Conservation (phyloP, 2,113 vertebrate species). For the Rutilus rutilus region DNA sequence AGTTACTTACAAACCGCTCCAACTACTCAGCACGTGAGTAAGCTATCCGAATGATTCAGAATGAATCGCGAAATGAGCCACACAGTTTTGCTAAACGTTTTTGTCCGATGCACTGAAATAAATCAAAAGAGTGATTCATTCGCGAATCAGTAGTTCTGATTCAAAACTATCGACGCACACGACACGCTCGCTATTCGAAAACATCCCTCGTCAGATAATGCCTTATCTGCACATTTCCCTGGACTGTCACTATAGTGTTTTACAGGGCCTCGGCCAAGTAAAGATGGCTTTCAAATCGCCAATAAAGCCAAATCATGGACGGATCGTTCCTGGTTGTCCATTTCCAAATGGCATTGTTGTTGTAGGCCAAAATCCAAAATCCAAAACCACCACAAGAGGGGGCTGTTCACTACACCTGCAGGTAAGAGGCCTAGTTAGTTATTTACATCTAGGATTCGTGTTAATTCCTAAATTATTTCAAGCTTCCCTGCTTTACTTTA, state of each 20-base stretch:
- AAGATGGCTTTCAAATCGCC: neutral
- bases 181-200: too few relatives aligned
- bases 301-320: neutral
- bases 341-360: neutral
- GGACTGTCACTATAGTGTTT: neutral
- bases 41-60: neutral
- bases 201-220: neutral
- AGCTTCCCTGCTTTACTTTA: neutral
- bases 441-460: neutral
- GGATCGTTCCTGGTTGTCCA: neutral
- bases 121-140: neutral
- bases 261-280: neutral
- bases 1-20: too few relatives aligned
- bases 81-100: neutral
- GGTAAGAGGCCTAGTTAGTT: neutral
- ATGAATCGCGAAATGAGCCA: neutral
- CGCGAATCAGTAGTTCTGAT: neutral
- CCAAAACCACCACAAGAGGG: constrained; percentile 11
- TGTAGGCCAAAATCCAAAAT: neutral
- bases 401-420: neutral
- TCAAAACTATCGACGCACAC: neutral
- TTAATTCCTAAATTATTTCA: neutral
- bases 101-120: neutral
- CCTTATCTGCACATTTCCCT: neutral
- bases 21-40: too few relatives aligned